Percentiles rank a stretch among this genome's conserved stretches.
These are phyloP conservation scores for Hormiphora californensis DNA, from an alignment of 37 sponge, comb jelly and placozoan species.

Conservation along the genomic window DNA sequence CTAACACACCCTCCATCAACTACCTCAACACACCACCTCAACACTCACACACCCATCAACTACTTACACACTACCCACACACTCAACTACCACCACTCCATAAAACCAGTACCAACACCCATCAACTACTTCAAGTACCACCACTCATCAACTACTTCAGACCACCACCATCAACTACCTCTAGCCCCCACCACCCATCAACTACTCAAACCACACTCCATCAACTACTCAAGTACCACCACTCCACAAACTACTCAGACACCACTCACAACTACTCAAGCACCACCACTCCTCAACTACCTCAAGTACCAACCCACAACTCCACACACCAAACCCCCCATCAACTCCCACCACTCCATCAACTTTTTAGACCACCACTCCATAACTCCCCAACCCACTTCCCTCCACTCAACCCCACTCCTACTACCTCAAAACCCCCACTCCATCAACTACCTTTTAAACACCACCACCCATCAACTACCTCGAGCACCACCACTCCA, in stretches of 20 bases:
- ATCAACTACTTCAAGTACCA: not conserved
- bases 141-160: too few species aligned
- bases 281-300: not conserved
- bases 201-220: not conserved
- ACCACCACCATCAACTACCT: slow-evolving; percentile 4
- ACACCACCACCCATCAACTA: slow-evolving; percentile 7
- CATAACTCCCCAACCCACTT: not conserved
- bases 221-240: not conserved
- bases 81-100: not conserved
- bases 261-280: not conserved
- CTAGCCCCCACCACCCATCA: not conserved
- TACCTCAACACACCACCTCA: too few species aligned
- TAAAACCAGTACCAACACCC: not conserved
- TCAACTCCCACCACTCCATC: not conserved
- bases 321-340: not conserved
- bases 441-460: not conserved
- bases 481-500: slow-evolving; percentile 17
- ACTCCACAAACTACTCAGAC: not conserved
- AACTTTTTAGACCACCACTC: not conserved
- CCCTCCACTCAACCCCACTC: not conserved
- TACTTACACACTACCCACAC: not conserved
- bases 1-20: too few species aligned
- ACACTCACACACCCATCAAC: too few species aligned
- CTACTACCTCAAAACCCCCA: too few species aligned
- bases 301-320: not conserved